Base-by-base conservation (phyloP, 2,888 invertebrate species). In the Microplitis manilae region DNA sequence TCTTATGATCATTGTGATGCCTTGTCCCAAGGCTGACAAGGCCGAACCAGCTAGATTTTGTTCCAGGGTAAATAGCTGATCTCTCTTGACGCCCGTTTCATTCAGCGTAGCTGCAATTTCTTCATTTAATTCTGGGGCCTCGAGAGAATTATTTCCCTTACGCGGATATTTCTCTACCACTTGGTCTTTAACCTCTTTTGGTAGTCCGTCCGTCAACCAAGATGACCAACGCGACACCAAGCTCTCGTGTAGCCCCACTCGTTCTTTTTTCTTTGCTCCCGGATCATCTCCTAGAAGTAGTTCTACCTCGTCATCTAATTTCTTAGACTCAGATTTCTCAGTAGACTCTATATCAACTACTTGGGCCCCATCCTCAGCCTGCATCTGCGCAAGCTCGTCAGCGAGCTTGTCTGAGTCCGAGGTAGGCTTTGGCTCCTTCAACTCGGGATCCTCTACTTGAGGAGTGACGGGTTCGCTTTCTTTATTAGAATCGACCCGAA, bases 21-120 rank as follows among this genome's bases (percentile, higher is more conserved):
- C 79, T 38, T 74, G 40, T 1, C 78, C 81, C 6, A 79, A 67
- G 6, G 81, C 78, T 20, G 82, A 77, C 60, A 82, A 62, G 8
- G 68, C 79, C 2, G 81, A 75, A 7, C 73, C 79, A 6, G 77
- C 73, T n/a, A 76, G 73, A 68, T 82, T 77, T 76, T 81, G 77
- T 41, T 80, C 78, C 4, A 50, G 39, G 8, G 68, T 30, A 7
- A 81, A 79, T 6, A 75, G 71, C 6, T 76, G 77, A 64, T 80
- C 80, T 68, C 80, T 76, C 59, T 79, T 81, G 9, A 50, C 39
- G 6, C 76, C 77, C 8, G 77, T 65, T 64, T 80, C 79, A 20
- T 79, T 79, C 6, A 80, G 15, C 13, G 77, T 64, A 5, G 70
- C 75, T 50, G 68, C 72, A 6, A 81, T 77, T 65, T 81, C 82